Conservation (phyloP, 2,888 invertebrate species). For the Liopterus haemorrhoidalis region DNA sequence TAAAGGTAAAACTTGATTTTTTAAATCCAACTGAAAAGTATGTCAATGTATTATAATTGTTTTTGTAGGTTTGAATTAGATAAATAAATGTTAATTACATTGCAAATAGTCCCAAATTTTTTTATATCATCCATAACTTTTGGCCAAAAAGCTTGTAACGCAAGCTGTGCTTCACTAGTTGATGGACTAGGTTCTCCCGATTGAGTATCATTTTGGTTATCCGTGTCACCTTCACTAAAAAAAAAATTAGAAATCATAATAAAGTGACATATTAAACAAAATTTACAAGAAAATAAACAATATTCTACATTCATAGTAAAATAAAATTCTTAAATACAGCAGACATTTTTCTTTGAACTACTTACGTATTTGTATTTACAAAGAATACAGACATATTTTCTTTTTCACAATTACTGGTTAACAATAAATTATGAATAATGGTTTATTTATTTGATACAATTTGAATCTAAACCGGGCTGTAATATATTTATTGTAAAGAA, state of each 20-base stretch:
- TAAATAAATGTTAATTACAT: slow-evolving; percentile 11
- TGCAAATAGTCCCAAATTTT: slow-evolving; percentile 63
- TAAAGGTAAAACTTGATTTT: slow-evolving; percentile 88
- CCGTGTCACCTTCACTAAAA: slow-evolving; percentile 21
- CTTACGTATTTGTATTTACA: slow-evolving; percentile 59
- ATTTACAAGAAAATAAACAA: no score
- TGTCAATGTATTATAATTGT: slow-evolving; percentile 2
- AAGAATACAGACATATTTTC: slow-evolving; percentile 65
- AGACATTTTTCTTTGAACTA: slow-evolving; percentile 38
- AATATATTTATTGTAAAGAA: slow-evolving; percentile 21
- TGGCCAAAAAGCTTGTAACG: slow-evolving; percentile 75
- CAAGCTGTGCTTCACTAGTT: slow-evolving; percentile 61
- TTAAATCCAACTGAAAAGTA: slow-evolving; percentile 66
- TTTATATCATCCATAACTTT: slow-evolving; percentile 75
- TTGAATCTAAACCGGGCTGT: slow-evolving; percentile 21
- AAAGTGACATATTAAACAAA: background rate
- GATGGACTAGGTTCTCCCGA: slow-evolving; percentile 43
- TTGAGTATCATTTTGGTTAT: slow-evolving; percentile 41
- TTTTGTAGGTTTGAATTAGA: background rate
- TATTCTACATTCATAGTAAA: no score
- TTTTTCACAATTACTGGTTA: slow-evolving; percentile 24
- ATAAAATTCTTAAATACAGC: slow-evolving; percentile 8
- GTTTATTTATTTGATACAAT: slow-evolving; percentile 11
- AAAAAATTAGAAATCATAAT: no score
- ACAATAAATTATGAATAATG: slow-evolving; percentile 11